phyloP scores from a whole-genome alignment of 1,140 invertebrate species.

The Apis mellifera region Amel_HAv3.1 CM009932.2:8326501-8327000 shows the following conservation, averaged over 20 bases:
- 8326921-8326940: too few relatives aligned
- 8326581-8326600: slow-evolving; percentile 46
- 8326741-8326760: slow-evolving; percentile 26
- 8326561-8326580: slow-evolving; percentile 58
- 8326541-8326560: slow-evolving; percentile 66
- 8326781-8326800: slow-evolving; percentile 19
- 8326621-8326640: slow-evolving; percentile 55
- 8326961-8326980: too few relatives aligned
- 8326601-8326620: slow-evolving; percentile 50
- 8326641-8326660: slow-evolving; percentile 54
- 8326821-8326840: not conserved
- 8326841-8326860: not conserved
- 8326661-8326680: slow-evolving; percentile 34
- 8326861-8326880: not conserved
- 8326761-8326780: slow-evolving; percentile 52
- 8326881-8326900: not conserved
- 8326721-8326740: slow-evolving; percentile 6
- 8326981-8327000: too few relatives aligned
- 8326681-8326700: slow-evolving; percentile 62
- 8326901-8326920: too few relatives aligned
- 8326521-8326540: slow-evolving; percentile 51
- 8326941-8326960: too few relatives aligned
- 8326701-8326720: slow-evolving; percentile 18
- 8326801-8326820: not conserved
- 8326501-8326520: slow-evolving; percentile 65